phyloP scores from a whole-genome alignment of 1,140 invertebrate species.

The Luehdorfia chinensis region DNA sequence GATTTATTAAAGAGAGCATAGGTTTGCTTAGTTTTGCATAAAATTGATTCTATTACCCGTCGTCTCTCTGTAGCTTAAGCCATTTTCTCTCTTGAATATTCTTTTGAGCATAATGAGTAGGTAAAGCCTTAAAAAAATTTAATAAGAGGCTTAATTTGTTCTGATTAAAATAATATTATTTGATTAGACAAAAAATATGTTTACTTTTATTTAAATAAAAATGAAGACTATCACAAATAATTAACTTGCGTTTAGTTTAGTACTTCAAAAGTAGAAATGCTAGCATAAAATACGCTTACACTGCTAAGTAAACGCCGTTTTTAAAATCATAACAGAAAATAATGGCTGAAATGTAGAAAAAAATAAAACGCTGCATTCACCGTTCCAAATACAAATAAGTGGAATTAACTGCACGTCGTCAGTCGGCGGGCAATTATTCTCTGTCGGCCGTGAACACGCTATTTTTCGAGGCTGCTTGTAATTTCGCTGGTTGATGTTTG shows the following conservation, averaged over 20 bases:
- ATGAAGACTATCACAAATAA: no score
- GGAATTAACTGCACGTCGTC: conserved; percentile 44
- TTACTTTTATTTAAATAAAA: no score
- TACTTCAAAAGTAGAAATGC: no score
- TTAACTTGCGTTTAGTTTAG: no score
- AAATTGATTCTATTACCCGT: conserved; percentile 59
- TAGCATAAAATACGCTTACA: no score
- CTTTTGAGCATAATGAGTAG: conserved; percentile 32
- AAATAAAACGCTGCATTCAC: conserved; percentile 17
- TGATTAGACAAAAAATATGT: no score
- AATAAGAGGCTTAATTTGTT: no score
- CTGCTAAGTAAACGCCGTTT: not conserved
- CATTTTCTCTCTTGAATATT: conserved; percentile 44
- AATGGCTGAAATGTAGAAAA: conserved; percentile 16
- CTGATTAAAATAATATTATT: not conserved
- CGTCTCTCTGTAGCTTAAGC: conserved; percentile 33
- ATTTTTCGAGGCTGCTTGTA: conserved; percentile 43
- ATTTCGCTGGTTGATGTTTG: conserved; percentile 46
- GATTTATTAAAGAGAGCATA: no score
- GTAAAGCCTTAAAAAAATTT: no score
- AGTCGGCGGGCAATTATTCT: conserved; percentile 47
- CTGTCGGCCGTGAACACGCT: conserved; percentile 33
- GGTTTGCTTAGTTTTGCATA: conserved; percentile 48
- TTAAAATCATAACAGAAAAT: conserved; percentile 11
- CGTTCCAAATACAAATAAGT: conserved; percentile 49